Evolutionary conservation across 2,113 vertebrate species (phyloP).

Genomic region (Pithys albifrons): DNA sequence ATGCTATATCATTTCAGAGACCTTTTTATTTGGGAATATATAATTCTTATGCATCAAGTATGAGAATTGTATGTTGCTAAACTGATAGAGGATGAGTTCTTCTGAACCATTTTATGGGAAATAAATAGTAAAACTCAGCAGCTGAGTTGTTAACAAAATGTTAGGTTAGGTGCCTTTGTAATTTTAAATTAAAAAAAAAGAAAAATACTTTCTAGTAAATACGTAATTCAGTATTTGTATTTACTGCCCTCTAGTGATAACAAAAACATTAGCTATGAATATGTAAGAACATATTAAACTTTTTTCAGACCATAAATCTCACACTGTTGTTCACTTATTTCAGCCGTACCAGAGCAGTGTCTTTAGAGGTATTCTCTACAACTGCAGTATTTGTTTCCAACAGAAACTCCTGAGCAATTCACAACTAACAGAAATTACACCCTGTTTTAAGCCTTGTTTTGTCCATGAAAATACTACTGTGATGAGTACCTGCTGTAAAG

Average conservation of each 20-base stretch:
- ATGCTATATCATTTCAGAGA: neutral
- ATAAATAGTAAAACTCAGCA: neutral
- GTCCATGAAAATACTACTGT: neutral
- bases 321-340: neutral
- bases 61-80: neutral
- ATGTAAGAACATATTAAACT: neutral
- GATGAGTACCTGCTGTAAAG: neutral
- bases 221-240: neutral
- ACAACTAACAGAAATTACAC: neutral
- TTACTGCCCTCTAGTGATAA: conserved; percentile 77
- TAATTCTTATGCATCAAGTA: neutral
- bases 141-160: neutral
- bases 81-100: neutral
- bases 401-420: neutral
- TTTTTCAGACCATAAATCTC: neutral
- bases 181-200: neutral
- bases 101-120: neutral
- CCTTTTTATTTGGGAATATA: neutral
- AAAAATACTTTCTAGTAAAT: neutral
- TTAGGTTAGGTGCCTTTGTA: neutral
- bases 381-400: neutral
- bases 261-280: neutral
- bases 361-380: neutral
- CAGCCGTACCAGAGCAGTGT: neutral
- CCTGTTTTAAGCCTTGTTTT: neutral